Conservation (phyloP, 2,888 invertebrate species). For the Homarus gammarus region DNA sequence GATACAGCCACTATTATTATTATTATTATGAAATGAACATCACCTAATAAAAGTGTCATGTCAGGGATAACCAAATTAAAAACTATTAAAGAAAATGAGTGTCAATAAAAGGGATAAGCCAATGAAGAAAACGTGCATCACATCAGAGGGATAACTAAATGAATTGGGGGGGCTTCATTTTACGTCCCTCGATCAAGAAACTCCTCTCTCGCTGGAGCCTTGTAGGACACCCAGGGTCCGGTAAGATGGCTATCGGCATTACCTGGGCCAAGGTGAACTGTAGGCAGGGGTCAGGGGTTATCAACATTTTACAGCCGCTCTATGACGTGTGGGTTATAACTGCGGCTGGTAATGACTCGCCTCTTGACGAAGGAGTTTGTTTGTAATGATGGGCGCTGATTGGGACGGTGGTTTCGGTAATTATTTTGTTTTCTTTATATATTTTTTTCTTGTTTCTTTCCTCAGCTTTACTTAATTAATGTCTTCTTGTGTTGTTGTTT, state of each 20-base stretch:
- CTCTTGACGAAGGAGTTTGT: conserved; percentile 41
- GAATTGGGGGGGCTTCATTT: no score
- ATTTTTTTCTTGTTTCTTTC: no score
- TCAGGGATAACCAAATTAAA: no score
- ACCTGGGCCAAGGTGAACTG: background rate
- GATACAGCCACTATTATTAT: no score
- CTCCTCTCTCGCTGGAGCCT: conserved; percentile 43
- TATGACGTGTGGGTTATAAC: conserved; percentile 8
- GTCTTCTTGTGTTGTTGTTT: conserved; percentile 6
- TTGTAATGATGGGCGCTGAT: background rate
- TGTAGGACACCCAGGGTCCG: conserved; percentile 48
- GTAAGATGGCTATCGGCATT: conserved; percentile 34
- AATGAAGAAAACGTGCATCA: no score
- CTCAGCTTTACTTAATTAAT: no score
- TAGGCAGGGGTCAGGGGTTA: conserved; percentile 7
- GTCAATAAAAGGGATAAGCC: no score
- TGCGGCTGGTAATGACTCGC: background rate
- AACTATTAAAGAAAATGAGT: no score
- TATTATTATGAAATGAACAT: no score
- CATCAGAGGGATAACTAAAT: no score
- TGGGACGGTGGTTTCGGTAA: background rate
- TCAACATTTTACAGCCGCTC: conserved; percentile 15
- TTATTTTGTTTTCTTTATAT: background rate
- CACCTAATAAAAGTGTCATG: no score
- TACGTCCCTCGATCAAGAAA: conserved; percentile 28